Percentiles rank a stretch among this genome's conserved stretches.
These are phyloP conservation scores for Microcebus jonahi DNA, from an alignment of 2,113 vertebrate genomes.

Conservation along the genomic window DNA sequence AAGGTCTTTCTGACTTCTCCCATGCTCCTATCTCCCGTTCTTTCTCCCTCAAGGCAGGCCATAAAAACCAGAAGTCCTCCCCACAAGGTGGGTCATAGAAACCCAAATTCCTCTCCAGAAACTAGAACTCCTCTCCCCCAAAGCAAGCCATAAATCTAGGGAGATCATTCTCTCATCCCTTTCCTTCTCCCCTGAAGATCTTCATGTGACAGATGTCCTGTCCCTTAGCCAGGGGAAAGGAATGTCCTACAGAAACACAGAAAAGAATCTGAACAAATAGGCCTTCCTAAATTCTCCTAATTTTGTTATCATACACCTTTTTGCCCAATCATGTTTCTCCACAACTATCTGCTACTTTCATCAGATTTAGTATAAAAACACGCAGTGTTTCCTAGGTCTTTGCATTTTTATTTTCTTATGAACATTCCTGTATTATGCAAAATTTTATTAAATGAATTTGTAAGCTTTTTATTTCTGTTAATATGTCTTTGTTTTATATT, in stretches of 20 bases:
- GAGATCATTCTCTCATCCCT: not conserved
- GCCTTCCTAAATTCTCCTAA: not conserved
- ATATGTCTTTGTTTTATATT: not conserved
- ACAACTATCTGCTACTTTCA: not conserved
- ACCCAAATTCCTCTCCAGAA: not conserved
- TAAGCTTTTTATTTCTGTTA: not conserved
- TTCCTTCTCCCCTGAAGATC: not conserved
- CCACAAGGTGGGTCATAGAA: not conserved
- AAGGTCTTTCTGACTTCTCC: not conserved
- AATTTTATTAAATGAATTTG: not conserved
- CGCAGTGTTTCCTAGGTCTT: not conserved
- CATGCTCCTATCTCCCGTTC: not conserved
- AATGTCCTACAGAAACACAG: not conserved
- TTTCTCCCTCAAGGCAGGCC: not conserved
- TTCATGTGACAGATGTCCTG: not conserved
- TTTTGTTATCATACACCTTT: not conserved
- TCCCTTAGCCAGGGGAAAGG: not conserved
- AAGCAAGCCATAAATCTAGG: not conserved
- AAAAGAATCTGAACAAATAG: not conserved
- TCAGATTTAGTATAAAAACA: not conserved
- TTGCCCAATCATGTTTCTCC: not conserved
- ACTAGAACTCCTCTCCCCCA: not conserved
- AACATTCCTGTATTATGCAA: not conserved
- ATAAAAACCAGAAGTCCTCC: not conserved
- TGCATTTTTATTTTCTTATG: not conserved